Evolutionary conservation across 2,888 invertebrate genomes (phyloP).

Genomic region (Chrysolina oricalcia): DNA sequence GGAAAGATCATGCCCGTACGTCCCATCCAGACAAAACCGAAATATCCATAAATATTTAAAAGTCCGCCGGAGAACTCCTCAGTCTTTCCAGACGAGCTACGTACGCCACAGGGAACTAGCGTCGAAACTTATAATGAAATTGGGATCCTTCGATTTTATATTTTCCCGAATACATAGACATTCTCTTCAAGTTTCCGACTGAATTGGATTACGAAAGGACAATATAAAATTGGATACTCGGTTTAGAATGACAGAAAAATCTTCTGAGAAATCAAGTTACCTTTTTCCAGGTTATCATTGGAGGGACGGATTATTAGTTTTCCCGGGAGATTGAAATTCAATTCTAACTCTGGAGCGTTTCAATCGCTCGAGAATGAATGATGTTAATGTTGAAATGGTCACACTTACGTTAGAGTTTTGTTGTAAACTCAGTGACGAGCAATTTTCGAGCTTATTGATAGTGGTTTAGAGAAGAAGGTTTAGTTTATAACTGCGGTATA

Average conservation of each 20-base stretch:
- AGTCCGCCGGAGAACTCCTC: neutral
- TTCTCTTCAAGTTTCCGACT: conserved; percentile 8
- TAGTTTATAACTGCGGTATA: too few relatives aligned
- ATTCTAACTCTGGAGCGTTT: neutral
- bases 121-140: conserved; percentile 28
- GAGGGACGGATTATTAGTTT: conserved; percentile 19
- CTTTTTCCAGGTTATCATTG: conserved; percentile 9
- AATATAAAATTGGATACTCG: conserved; percentile 30
- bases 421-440: too few relatives aligned
- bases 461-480: too few relatives aligned
- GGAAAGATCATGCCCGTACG: neutral
- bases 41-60: conserved; percentile 12
- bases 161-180: conserved; percentile 27
- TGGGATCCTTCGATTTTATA: conserved; percentile 32
- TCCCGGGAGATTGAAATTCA: conserved; percentile 6
- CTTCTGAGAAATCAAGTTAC: conserved; percentile 26
- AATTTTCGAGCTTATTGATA: too few relatives aligned
- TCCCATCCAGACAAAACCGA: neutral
- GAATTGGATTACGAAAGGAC: conserved; percentile 31
- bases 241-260: conserved; percentile 27
- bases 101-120: conserved; percentile 25
- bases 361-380: neutral
- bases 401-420: too few relatives aligned
- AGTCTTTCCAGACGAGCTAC: conserved; percentile 9
- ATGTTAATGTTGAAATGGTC: neutral